Evolutionary conservation across 2,888 invertebrate species (phyloP), one percentile per base, ranked within the genome.

Genomic region (Drosophila testacea): DNA sequence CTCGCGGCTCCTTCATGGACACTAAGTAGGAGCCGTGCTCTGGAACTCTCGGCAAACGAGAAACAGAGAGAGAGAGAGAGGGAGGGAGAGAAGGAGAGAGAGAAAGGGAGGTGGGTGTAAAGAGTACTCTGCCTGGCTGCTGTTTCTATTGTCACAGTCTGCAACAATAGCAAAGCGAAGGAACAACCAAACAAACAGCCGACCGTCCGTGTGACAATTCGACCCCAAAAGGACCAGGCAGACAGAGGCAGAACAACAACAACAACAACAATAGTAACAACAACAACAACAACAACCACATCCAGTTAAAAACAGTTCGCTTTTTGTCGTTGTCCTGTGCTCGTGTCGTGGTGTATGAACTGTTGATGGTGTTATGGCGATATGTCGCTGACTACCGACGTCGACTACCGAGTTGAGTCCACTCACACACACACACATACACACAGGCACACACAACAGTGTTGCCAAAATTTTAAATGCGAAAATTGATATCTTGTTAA

Each of bases 351-450:
- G 34, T 67, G 72, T 77, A 82, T 79, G 82, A 87, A 84, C 88
- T 84, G 88, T 77, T 88, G 84, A 83, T 88, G 85, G 88, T 88
- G 88, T 83, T 89, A 88, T 83, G 82, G 83, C 78, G 88, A 90
- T 90, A 89, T 90, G 83, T 81, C 86, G 88, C 86, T 62, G 73
- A 73, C 85, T 79, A 79, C 88, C 65, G 70, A 66, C 44, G 38
- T 16, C 52, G 44, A 51, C 57, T 52, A 62, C 61, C 47, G 55
- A 59, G 41, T 57, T 69, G 62, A 62, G 32, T 69, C 44, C 51
- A 51, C 48, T 34, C 48, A 48, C 28, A 47, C 30, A 34, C 50
- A 30, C 32, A 50, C 5, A 22, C 51, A 55, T 22, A 27, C 4
- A 34, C 32, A 32, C 4, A 34, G 30, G 11, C 4, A 13, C 30